Conservation (phyloP, 2,113 vertebrate genomes). For the Diphyllodes magnificus region DNA sequence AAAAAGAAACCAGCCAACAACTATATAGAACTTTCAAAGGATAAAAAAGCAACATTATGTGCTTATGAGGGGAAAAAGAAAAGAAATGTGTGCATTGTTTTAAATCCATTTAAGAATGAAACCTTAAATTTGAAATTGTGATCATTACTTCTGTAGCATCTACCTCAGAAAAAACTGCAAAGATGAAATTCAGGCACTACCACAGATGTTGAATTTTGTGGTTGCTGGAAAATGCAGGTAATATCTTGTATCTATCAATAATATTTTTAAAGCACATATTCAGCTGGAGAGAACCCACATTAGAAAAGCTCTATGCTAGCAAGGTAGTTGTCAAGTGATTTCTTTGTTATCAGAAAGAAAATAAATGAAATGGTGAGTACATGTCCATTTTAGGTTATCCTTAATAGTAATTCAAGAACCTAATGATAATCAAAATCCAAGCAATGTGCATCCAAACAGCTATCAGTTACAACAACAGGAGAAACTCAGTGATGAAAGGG, state of each 20-base stretch:
- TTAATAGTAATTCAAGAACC: neutral
- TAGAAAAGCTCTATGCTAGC: neutral
- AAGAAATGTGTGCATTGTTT: neutral
- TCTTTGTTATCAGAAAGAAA: neutral
- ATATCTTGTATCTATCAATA: neutral
- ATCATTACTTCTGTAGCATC: neutral
- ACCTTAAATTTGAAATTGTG: neutral
- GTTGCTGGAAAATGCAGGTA: neutral
- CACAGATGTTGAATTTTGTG: neutral
- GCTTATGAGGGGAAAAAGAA: neutral
- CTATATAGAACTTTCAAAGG: neutral
- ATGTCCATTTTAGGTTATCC: neutral
- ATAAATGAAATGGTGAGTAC: neutral
- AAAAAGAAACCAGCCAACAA: neutral
- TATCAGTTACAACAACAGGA: neutral
- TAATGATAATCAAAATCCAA: neutral
- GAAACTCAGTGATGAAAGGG: rapidly evolving
- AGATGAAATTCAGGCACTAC: neutral
- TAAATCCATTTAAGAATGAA: neutral
- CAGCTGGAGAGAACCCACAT: neutral
- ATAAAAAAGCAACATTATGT: neutral
- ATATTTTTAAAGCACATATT: neutral
- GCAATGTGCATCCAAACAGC: neutral
- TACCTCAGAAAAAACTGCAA: neutral
- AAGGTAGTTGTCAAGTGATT: neutral